Base-by-base conservation (phyloP, 2,113 vertebrate species). In the Oenanthe melanoleuca region DNA sequence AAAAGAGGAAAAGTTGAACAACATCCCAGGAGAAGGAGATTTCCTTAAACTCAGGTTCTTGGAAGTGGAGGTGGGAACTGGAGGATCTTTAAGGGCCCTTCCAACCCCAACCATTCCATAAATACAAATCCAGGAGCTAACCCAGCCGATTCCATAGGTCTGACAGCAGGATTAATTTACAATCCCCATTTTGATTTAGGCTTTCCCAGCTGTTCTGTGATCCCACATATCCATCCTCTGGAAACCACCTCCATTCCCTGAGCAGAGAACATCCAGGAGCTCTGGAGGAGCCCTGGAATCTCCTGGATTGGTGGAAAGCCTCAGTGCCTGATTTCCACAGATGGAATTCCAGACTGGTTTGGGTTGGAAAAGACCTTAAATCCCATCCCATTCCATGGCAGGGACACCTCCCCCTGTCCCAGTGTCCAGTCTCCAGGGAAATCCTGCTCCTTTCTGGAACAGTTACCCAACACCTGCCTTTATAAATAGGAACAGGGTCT, bases 131-230 rank as follows among this genome's bases (percentile, higher is more conserved):
- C 42, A 72, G 55, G 37, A 38, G 26, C 33, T 21, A 21, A 61
- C 37, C 1, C 19, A 37, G 23, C 6, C 6, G 37, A 19, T 11
- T 31, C 69, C 1, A 0, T 2, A 28, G 34, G 14, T 23, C 9
- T 66, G 22, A 11, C 56, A 44, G 14, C 0, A 9, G 31, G 34
- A 74, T 12, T 2, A 16, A 15, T 42, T 70, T 22, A 12, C 5
- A 8, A 11, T 28, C 79, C 28, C 42, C 12, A 15, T 57, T 69
- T 14, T 17, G 34, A 42, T 40, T 66, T 12, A 22, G 31, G 60
- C 11, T 53, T 74, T 49, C 34, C 34, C 82, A 25, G 59, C 65
- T 72, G 24, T 25, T 59, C 64, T 28, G 37, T 52, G 71, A 25
- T 18, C 23, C 14, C 6, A 16, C 4, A 3, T 2, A 8, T 29